Percentiles rank a stretch among this genome's conserved stretches.
Conservation (phyloP, 1,140 invertebrate species). For the Drosophila mayri region DNA sequence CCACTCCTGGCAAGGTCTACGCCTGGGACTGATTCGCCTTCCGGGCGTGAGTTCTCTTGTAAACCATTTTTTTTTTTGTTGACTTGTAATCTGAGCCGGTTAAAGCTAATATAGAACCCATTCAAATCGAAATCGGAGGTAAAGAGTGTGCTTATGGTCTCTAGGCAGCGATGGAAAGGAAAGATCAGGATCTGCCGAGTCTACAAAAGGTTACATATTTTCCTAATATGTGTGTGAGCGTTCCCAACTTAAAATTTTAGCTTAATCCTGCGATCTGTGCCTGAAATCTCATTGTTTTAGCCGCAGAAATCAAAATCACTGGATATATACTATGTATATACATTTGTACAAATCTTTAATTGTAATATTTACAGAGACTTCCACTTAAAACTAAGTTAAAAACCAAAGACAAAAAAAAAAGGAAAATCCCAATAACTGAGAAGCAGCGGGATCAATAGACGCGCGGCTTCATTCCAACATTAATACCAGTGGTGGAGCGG, state of each 20-base stretch:
- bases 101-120: slow-evolving; percentile 60
- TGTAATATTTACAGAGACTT: slow-evolving; percentile 28
- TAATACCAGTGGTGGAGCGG: slow-evolving; percentile 71
- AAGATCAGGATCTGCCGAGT: not conserved
- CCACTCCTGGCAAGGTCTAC: slow-evolving; percentile 86
- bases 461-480: slow-evolving; percentile 68
- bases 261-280: not conserved
- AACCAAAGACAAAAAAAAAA: not conserved
- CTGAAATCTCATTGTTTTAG: not conserved
- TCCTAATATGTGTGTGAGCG: too few species aligned
- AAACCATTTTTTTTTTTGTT: slow-evolving; percentile 34
- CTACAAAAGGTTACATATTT: too few species aligned
- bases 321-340: not conserved
- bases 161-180: slow-evolving; percentile 1
- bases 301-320: not conserved
- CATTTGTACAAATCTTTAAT: slow-evolving; percentile 22
- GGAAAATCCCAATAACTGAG: not conserved
- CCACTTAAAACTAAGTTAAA: slow-evolving; percentile 17
- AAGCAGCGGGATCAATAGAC: slow-evolving; percentile 35
- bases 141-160: not conserved
- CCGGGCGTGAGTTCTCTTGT: not conserved
- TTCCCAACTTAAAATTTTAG: too few species aligned
- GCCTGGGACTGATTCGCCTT: slow-evolving; percentile 85
- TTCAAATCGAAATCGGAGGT: slow-evolving; percentile 6
- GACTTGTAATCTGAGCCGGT: slow-evolving; percentile 31